These are phyloP conservation scores for Otocyon megalotis DNA, from an alignment of 2,113 vertebrate species.

Conservation along the genomic window DNA sequence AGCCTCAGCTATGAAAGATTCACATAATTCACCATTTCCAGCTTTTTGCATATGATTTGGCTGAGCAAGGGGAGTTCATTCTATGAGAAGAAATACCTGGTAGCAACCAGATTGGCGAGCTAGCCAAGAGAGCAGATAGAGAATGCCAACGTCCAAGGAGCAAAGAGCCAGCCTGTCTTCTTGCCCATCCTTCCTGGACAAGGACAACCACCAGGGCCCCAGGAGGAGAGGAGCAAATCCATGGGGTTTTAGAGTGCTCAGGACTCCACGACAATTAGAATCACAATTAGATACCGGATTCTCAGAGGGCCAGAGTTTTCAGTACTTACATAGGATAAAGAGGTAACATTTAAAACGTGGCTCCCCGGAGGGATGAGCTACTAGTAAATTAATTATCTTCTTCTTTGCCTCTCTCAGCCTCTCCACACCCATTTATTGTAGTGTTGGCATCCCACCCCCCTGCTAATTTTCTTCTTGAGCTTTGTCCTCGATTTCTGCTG, in stretches of 20 bases:
- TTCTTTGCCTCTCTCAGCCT: conserved; percentile 36
- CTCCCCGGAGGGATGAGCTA: conserved; percentile 41
- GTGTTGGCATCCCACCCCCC: not conserved
- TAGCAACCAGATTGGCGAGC: not conserved
- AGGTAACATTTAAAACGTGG: conserved; percentile 56
- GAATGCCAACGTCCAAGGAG: not conserved
- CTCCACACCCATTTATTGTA: not conserved
- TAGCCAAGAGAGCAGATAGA: not conserved
- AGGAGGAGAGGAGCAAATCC: not conserved
- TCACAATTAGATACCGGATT: conserved; percentile 2
- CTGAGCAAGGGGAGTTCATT: not conserved
- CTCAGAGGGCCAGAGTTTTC: conserved; percentile 31
- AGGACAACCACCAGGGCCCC: not conserved
- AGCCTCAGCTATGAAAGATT: not conserved
- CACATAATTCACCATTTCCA: not conserved
- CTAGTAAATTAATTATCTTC: conserved; percentile 56
- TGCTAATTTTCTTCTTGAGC: not conserved
- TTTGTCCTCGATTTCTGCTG: conserved; percentile 39
- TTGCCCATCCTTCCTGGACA: not conserved
- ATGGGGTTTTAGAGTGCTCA: not conserved
- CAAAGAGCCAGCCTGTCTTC: not conserved
- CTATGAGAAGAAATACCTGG: not conserved
- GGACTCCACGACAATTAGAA: not conserved
- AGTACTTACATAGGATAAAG: conserved; percentile 65
- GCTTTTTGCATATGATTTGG: not conserved